A percentile compares a stretch with the other conserved stretches of the same genome.
These are phyloP conservation scores for Pseudobourletiella spinata DNA, from an alignment of 1,140 invertebrate genomes.

Conservation along the genomic window DNA sequence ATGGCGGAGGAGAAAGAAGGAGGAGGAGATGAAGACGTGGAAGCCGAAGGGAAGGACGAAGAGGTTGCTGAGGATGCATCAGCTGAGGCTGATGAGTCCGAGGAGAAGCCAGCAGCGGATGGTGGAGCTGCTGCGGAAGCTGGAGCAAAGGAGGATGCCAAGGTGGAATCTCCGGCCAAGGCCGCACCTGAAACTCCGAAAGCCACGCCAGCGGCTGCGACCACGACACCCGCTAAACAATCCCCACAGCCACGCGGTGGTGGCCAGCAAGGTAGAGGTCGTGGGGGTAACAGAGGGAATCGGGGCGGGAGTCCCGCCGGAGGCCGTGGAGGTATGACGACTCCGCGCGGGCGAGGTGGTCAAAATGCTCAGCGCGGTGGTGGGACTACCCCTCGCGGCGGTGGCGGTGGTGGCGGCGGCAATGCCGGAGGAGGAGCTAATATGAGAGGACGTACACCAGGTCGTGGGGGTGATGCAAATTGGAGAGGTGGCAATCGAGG, in stretches of 20 bases:
- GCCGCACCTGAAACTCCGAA: background rate
- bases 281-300: background rate
- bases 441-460: constrained; percentile 3
- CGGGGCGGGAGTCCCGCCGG: background rate
- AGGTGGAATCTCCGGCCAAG: background rate
- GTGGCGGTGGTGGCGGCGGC: too few species aligned
- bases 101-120: background rate
- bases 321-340: constrained; percentile 8
- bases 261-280: background rate
- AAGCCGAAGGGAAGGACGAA: background rate
- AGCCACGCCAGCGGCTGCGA: background rate
- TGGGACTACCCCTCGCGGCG: background rate
- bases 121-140: background rate
- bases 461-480: constrained; percentile 1
- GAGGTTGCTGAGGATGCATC: background rate
- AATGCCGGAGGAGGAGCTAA: background rate
- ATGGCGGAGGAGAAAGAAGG: background rate
- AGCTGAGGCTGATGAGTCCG: background rate
- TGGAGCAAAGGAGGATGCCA: background rate
- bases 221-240: background rate
- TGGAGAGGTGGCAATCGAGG: background rate
- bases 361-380: background rate
- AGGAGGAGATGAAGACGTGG: background rate
- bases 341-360: background rate
- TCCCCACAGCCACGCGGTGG: too few species aligned